Conservation (phyloP, 2,888 invertebrate species). For the Exephanes ischioxanthus region DNA sequence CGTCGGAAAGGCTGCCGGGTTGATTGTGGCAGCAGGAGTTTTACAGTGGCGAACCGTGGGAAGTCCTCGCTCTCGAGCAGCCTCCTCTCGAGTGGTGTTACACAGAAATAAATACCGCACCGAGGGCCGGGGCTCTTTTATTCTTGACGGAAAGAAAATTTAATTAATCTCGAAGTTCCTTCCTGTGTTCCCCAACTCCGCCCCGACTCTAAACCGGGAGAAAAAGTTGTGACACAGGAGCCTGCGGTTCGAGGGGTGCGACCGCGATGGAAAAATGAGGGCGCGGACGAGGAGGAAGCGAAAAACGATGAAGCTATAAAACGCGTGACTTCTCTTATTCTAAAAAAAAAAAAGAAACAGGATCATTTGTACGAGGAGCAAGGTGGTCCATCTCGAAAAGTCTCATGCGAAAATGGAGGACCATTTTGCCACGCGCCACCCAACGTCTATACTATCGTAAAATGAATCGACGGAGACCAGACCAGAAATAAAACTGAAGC, state of each 20-base stretch:
- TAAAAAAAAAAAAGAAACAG: not conserved
- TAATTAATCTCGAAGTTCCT: constrained; percentile 59
- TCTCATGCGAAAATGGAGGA: no score
- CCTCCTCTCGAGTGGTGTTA: constrained; percentile 16
- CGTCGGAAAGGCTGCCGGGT: no score
- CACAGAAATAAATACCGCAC: constrained; percentile 33
- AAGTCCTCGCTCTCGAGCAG: constrained; percentile 3
- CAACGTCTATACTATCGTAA: no score
- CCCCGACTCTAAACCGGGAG: not conserved
- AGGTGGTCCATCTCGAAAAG: no score
- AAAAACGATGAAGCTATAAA: not conserved
- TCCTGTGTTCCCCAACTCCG: constrained; percentile 17
- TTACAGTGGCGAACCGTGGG: not conserved
- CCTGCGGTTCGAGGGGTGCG: not conserved
- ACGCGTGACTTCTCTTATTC: not conserved
- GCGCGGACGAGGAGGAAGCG: not conserved
- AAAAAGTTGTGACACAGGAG: constrained; percentile 20
- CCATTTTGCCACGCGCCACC: no score
- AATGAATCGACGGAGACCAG: not conserved
- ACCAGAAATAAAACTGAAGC: not conserved
- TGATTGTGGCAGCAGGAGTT: not conserved
- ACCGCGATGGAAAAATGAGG: not conserved
- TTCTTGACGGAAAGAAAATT: constrained; percentile 48
- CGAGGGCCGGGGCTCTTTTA: constrained; percentile 20
- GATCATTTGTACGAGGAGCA: not conserved